These are phyloP conservation scores for Sycophaga agraensis DNA, from an alignment of 1,140 invertebrate genomes.

Conservation along the genomic window DNA sequence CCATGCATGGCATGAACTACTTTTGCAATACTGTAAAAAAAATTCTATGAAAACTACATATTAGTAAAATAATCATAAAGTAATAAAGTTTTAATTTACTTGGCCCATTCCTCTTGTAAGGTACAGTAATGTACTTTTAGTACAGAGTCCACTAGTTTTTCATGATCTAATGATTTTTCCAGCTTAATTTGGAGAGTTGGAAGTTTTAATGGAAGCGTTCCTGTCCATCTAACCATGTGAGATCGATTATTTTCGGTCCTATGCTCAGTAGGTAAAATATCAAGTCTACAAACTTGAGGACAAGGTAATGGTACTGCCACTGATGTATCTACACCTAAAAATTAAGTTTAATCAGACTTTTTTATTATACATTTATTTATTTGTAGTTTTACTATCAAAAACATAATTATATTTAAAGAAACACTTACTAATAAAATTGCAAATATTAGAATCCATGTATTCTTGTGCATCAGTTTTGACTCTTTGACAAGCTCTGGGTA, in stretches of 20 bases:
- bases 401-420: no score
- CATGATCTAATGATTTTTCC: slow-evolving; percentile 55
- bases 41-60: not conserved
- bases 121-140: slow-evolving; percentile 51
- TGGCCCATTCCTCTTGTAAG: slow-evolving; percentile 57
- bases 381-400: no score
- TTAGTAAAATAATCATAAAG: not conserved
- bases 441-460: slow-evolving; percentile 48
- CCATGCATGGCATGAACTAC: slow-evolving; percentile 50
- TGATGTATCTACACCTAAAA: slow-evolving; percentile 50
- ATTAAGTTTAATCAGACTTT: no score
- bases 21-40: slow-evolving; percentile 50
- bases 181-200: slow-evolving; percentile 53
- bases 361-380: no score
- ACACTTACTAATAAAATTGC: slow-evolving; percentile 53
- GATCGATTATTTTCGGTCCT: slow-evolving; percentile 40
- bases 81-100: slow-evolving; percentile 39
- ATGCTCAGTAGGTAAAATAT: slow-evolving; percentile 50
- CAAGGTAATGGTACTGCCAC: slow-evolving; percentile 54
- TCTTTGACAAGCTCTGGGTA: slow-evolving; percentile 52
- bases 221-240: slow-evolving; percentile 50
- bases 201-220: slow-evolving; percentile 50
- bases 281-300: slow-evolving; percentile 50
- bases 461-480: slow-evolving; percentile 45
- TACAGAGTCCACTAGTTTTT: slow-evolving; percentile 49